These are phyloP conservation scores for Hydrotaea diabolus DNA, from an alignment of 2,888 invertebrate genomes.

Conservation along the genomic window DNA sequence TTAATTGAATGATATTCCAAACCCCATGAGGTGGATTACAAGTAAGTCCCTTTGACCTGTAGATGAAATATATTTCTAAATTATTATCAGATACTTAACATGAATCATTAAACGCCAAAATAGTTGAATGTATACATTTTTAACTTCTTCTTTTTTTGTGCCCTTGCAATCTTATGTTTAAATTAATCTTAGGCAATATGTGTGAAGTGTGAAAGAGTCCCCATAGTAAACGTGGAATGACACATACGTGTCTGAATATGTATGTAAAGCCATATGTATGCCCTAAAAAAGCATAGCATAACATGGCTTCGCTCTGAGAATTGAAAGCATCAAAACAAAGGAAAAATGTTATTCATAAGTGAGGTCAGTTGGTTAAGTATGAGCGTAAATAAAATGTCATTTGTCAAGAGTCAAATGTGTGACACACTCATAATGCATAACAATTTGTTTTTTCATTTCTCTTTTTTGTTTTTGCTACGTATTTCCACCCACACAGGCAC, in stretches of 20 bases:
- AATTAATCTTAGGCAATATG: too few species aligned
- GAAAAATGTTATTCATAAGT: conserved; percentile 58
- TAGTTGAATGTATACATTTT: too few species aligned
- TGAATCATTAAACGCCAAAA: too few species aligned
- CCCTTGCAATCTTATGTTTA: too few species aligned
- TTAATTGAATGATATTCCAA: too few species aligned
- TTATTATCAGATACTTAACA: too few species aligned
- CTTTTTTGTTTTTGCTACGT: conserved; percentile 18
- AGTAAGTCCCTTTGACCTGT: too few species aligned
- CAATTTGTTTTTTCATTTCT: conserved; percentile 53
- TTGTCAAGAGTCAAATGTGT: conserved; percentile 70
- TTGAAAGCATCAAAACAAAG: conserved; percentile 14
- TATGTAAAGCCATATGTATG: neutral
- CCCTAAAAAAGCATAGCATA: conserved; percentile 8
- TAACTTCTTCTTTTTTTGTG: too few species aligned
- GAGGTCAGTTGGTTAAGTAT: conserved; percentile 70
- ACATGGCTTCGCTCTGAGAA: conserved; percentile 35
- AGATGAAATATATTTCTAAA: too few species aligned
- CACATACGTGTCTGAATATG: conserved; percentile 7
- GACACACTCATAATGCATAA: conserved; percentile 66
- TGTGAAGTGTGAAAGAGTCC: too few species aligned
- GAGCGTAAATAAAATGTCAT: conserved; percentile 69
- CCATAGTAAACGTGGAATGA: neutral
- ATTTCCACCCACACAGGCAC: neutral
- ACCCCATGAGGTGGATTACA: too few species aligned